These are phyloP conservation scores for Myodes glareolus DNA, from an alignment of 2,113 vertebrate species.

Conservation along the genomic window DNA sequence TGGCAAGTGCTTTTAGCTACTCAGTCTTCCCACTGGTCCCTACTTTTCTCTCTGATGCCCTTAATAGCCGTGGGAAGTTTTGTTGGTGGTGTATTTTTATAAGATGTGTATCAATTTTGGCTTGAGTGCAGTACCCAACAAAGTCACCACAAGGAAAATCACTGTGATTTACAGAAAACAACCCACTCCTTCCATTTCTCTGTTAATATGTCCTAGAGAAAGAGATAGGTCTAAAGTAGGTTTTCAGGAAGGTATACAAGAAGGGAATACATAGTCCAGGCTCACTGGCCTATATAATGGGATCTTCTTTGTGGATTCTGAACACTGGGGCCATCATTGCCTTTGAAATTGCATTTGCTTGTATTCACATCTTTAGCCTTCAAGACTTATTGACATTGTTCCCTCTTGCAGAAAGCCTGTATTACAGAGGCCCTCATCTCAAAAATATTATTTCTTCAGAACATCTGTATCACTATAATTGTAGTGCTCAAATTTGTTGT, in stretches of 20 bases:
- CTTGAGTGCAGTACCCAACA: neutral
- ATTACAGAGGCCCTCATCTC: neutral
- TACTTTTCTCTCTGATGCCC: neutral
- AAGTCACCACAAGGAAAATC: neutral
- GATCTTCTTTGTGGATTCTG: neutral
- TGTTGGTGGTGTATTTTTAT: neutral
- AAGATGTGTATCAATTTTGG: neutral
- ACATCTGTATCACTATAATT: neutral
- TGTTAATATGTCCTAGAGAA: neutral
- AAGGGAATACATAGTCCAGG: neutral
- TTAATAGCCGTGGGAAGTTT: neutral
- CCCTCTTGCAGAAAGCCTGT: neutral
- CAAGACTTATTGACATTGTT: neutral
- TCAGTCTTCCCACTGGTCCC: neutral
- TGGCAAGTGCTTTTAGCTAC: neutral
- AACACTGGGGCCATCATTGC: neutral
- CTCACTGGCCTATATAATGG: neutral
- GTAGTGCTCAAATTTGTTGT: neutral
- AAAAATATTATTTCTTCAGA: constrained; percentile 1
- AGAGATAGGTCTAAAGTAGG: neutral
- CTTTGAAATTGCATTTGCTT: neutral
- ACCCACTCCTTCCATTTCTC: neutral
- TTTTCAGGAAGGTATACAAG: neutral
- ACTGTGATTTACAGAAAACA: neutral
- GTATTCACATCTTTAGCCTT: neutral